Conservation (phyloP, 2,888 invertebrate genomes). For the Griposia aprilina region DNA sequence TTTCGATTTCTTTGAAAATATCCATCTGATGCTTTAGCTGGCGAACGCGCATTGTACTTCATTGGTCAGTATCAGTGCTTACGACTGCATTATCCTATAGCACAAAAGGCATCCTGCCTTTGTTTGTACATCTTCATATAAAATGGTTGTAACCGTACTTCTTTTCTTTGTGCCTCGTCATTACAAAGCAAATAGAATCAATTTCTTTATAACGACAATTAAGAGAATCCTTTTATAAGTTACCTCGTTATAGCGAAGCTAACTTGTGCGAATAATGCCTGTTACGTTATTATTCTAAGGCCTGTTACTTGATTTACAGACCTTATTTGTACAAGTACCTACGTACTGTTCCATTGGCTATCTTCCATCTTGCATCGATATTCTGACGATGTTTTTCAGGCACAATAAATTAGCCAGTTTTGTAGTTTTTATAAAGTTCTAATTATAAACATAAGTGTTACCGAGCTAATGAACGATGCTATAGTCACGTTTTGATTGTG, state of each 20-base stretch:
- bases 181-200: too few species aligned
- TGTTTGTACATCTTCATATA: conserved; percentile 5
- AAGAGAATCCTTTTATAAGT: too few species aligned
- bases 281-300: too few species aligned
- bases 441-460: not conserved
- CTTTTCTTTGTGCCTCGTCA: too few species aligned
- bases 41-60: not conserved
- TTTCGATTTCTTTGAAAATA: not conserved
- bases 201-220: too few species aligned
- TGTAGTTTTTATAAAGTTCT: not conserved
- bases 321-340: not conserved
- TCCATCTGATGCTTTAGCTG: not conserved
- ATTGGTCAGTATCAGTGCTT: not conserved
- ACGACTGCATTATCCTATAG: conserved; percentile 26
- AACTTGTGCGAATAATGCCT: too few species aligned
- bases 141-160: not conserved
- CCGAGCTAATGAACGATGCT: not conserved
- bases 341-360: not conserved
- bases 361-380: not conserved
- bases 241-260: too few species aligned
- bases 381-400: too few species aligned
- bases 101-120: conserved; percentile 4
- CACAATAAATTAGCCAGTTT: not conserved
- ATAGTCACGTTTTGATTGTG: conserved; percentile 27
- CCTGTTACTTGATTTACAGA: too few species aligned